Evolutionary conservation across 2,113 vertebrate species (phyloP).

Genomic region (Pollachius pollachius): DNA sequence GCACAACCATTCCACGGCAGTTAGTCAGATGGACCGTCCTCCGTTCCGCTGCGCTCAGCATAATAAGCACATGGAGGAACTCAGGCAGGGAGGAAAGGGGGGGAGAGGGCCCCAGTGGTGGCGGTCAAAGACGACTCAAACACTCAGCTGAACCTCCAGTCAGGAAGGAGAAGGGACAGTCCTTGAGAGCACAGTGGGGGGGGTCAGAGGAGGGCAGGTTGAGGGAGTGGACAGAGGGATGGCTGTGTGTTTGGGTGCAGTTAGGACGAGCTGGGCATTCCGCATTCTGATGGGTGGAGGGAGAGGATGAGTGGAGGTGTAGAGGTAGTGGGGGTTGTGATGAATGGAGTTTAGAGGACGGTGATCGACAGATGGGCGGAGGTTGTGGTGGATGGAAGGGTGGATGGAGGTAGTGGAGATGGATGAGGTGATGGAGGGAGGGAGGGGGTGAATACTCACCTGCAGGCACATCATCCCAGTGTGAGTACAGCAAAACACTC

Average conservation of each 20-base stretch:
- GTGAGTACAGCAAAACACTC: constrained; percentile 43
- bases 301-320: no score
- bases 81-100: no score
- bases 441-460: constrained; percentile 38
- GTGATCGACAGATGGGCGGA: no score
- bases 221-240: neutral
- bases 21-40: no score
- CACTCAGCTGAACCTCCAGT: neutral
- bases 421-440: no score
- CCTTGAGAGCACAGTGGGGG: neutral
- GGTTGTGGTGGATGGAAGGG: no score
- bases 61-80: neutral
- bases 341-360: neutral
- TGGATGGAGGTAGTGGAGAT: no score
- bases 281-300: neutral
- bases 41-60: neutral
- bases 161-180: neutral
- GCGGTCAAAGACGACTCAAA: no score
- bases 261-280: constrained; percentile 34
- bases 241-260: neutral
- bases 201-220: neutral
- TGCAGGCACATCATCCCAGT: constrained; percentile 40
- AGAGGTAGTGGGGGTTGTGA: no score
- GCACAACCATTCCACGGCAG: no score
- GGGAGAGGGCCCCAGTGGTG: no score